Base-by-base conservation (phyloP, 92 coral and sea anemone species). In the Heliopora coerulea region DNA sequence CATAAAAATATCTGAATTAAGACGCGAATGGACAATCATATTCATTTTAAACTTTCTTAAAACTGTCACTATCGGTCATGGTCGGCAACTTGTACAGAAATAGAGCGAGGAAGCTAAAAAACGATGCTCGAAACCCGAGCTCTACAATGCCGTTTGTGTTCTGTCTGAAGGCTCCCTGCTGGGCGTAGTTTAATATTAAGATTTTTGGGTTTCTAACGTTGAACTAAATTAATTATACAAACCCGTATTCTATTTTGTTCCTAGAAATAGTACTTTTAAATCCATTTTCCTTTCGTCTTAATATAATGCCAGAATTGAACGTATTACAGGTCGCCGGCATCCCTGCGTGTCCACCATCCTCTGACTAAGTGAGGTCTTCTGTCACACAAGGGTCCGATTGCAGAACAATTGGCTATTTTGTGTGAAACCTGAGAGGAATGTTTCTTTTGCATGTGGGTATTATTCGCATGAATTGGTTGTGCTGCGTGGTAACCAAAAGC, bases 401-500 rank as follows among this genome's bases (percentile, higher is more conserved):
- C 81, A 72, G 82, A 30, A 52, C 69, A 72, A 70, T 69, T 44
- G 83, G 32, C 65, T 79, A 82, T 84, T 84, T 90, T 90, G 96
- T 87, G 87, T 89, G 96, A 83, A 83, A 86, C 82, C 84, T 69
- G 65, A 85, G 89, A 75, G 76, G 80, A 49, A 15, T 32, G 61
- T 65, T 12, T 41, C 74, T 83, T 44, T 69, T 69, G 76, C 76
- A 69, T 73, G 78, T 82, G 86, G 78, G 89, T 88, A 87, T 89
- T 82, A 79, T 56, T 81, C 86, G 84, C 68, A 88, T 74, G 88
- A 87, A 91, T 89, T 82, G 87, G 96, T 68, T 90, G 92, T 91
- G 86, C 80, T 80, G 46, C 68, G 87, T 49, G 59, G 65, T 58
- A 56, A 69, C 72, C 70, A 79, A 77, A 41, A 60, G 57, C 64